Evolutionary conservation across 2,113 vertebrate species (phyloP), one percentile per base, ranked within the genome.

Genomic region (Aegypius monachus): DNA sequence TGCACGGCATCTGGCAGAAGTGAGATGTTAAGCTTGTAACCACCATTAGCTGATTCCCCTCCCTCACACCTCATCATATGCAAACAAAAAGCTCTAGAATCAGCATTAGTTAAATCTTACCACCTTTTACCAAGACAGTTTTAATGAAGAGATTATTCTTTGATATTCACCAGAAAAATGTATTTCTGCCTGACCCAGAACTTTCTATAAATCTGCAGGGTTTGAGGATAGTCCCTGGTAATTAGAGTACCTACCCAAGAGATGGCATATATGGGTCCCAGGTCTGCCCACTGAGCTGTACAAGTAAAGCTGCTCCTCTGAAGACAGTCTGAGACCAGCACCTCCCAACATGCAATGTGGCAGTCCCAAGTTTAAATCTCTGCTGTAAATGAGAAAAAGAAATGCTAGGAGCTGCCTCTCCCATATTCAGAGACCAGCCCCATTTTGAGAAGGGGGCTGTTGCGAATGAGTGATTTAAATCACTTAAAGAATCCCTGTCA

Each of bases 161-260:
- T 58, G 45, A 26, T 38, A 67, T 50, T 90, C 17, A 53, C 14
- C 20, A 73, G 29, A 63, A 89, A 91, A 40, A 59, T 13, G 3
- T 38, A 36, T 43, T 73, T 52, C 13, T 31, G 18, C 26, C 25
- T 27, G 23, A 68, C 8, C 4, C 38, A 77, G 62, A 72, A 48
- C 12, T 77, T 93, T 42, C 52, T 36, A 4, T 45, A 63, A n/a
- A 59, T 32, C 62, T 59, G 3, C 17, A 86, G 17, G 10, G 55
- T 2, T 1, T 18, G 11, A 88, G 62, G 67, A 50, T 45, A 53
- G 25, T 38, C 56, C 4, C 52, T 43, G 1, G 0, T 23, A 86
- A 65, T 38, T 52, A 77, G 17, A 7, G 5, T 42, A 40, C 20
- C 1, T 0, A 14, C 1, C 2, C 16, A 34, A 47, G 20, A 43